These are phyloP conservation scores for Achlya flavicornis DNA, from an alignment of 2,888 invertebrate species.

Conservation along the genomic window DNA sequence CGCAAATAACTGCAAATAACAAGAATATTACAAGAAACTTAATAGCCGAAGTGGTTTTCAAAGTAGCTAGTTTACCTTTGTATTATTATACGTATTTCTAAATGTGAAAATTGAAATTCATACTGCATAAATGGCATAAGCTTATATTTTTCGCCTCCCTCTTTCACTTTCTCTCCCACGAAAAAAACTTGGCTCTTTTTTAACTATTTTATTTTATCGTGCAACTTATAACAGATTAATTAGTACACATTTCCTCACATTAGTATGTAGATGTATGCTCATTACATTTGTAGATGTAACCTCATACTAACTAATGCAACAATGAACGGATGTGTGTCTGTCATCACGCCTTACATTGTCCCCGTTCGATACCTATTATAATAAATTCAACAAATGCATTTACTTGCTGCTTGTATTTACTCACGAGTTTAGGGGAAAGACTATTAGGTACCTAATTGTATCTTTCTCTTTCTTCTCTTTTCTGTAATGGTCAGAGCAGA, in stretches of 20 bases:
- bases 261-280: not conserved
- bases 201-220: not conserved
- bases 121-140: too few relatives aligned
- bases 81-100: not conserved
- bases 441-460: too few relatives aligned
- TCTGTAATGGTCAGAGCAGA: too few relatives aligned
- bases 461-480: too few relatives aligned
- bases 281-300: slow-evolving; percentile 4
- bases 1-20: not conserved
- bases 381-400: not conserved
- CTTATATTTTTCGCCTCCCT: too few relatives aligned
- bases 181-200: not conserved
- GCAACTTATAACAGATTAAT: not conserved
- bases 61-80: not conserved
- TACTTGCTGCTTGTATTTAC: not conserved
- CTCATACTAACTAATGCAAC: slow-evolving; percentile 32
- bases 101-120: too few relatives aligned
- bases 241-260: not conserved
- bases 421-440: too few relatives aligned
- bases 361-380: not conserved
- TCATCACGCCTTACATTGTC: slow-evolving; percentile 33
- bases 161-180: too few relatives aligned
- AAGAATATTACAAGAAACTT: not conserved
- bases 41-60: not conserved
- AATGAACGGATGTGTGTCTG: slow-evolving; percentile 70